These are phyloP conservation scores for Thecophora atra DNA, from an alignment of 2,888 invertebrate species.

Conservation along the genomic window DNA sequence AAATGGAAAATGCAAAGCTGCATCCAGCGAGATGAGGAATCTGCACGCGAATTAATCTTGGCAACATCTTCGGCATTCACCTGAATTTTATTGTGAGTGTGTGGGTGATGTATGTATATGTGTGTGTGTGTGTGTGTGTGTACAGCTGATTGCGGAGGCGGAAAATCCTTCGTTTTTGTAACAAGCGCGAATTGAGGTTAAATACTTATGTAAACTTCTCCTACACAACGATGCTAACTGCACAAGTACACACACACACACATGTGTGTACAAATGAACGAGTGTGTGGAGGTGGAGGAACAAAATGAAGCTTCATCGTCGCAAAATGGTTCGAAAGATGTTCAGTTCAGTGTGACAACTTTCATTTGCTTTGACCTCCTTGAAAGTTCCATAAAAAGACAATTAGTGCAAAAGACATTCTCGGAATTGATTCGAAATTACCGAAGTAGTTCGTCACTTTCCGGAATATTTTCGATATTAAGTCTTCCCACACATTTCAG, in stretches of 20 bases:
- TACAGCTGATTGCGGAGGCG: constrained; percentile 25
- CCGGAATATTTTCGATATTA: too few species aligned
- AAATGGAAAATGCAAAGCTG: constrained; percentile 36
- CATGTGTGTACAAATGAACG: neutral
- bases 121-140: neutral
- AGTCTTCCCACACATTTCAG: too few species aligned
- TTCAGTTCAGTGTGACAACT: neutral
- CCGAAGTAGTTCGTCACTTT: too few species aligned
- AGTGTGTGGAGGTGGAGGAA: neutral
- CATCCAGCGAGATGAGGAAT: constrained; percentile 28
- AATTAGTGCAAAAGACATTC: neutral
- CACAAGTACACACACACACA: constrained; percentile 1
- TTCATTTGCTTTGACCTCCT: constrained; percentile 2
- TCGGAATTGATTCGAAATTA: neutral
- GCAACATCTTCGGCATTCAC: constrained; percentile 29
- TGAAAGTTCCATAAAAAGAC: neutral
- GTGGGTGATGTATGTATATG: neutral
- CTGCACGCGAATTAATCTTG: constrained; percentile 31
- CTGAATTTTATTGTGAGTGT: neutral
- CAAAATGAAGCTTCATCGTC: neutral
- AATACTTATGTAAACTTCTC: constrained; percentile 32
- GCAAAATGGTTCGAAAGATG: neutral
- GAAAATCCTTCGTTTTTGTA: constrained; percentile 15
- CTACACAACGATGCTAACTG: constrained; percentile 22
- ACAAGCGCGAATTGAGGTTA: constrained; percentile 33